Base-by-base conservation (phyloP, 2,113 vertebrate species). In the Drymodes brunneopygia region DNA sequence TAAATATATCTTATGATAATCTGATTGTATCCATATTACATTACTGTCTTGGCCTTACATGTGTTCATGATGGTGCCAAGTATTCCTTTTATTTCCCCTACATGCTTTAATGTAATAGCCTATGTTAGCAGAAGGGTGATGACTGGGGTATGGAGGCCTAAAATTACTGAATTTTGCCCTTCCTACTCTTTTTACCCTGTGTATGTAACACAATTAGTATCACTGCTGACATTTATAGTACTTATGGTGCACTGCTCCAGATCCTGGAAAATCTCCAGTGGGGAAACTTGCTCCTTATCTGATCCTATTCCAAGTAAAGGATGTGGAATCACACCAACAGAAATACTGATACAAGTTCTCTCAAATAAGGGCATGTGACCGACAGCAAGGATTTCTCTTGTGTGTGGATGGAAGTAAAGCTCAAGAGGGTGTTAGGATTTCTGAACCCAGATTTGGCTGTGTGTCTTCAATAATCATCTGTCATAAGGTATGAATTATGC, bases 241-340 rank as follows among this genome's bases (percentile, higher is more conserved):
- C 10, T 80, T 88, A 65, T 12, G 50, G 40, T 7, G 6, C 57
- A 79, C 93, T 97, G 79, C 87, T 96, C 73, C 73, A 97, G 78
- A 86, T 91, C 15, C 7, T 77, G 86, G 69, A 96, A 94, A 81
- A 94, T 78, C 38, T 95, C 92, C 92, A 97, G 47, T 3, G 2
- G 56, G 74, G 90, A 96, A 95, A 81, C 73, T 97, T 95, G 22
- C 38, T 96, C 44, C 64, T 65, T 65, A 93, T 88, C 74, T 95
- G 82, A 82, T 92, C 47, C 33, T 71, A 29, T 80, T 94, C 47
- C 81, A 95, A 74, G 62, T 60, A 77, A 60, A 92, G 42, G 81
- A 80, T 40, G 23, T 93, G 71, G 90, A 88, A 57, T 70, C 22
- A 22, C 67, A 88, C 74, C 81, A 90, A 77, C 51, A 44, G 56